Conservation (phyloP, 2,113 vertebrate genomes). For the Hyperopisus bebe region DNA sequence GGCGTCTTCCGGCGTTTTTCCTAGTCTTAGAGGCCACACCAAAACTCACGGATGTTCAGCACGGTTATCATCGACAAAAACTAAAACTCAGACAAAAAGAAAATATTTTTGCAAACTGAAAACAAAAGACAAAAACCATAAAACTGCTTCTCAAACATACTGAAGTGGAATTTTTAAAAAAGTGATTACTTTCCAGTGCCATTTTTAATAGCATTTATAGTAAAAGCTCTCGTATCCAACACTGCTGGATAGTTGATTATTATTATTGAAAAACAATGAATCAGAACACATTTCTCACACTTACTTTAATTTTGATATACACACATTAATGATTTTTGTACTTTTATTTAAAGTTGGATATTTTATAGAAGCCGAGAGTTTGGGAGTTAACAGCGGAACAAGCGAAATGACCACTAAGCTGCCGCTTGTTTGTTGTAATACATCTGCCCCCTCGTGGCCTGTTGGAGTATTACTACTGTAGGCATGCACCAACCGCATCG, state of each 20-base stretch:
- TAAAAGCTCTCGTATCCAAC: neutral
- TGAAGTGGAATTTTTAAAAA: neutral
- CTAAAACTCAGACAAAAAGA: neutral
- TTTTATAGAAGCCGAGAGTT: neutral
- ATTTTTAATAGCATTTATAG: neutral
- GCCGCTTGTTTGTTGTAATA: too few species aligned
- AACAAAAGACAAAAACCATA: neutral
- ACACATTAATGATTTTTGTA: neutral
- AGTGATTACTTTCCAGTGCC: neutral
- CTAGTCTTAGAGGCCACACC: neutral
- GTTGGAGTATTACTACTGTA: too few species aligned
- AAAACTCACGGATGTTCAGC: neutral
- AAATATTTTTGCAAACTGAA: neutral
- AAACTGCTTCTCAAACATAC: neutral
- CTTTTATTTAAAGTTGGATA: neutral
- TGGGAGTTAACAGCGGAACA: neutral
- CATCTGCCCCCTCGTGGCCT: too few species aligned
- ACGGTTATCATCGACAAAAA: neutral
- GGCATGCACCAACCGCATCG: too few species aligned
- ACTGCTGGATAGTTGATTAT: neutral
- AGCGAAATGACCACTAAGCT: neutral
- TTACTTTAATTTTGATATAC: neutral
- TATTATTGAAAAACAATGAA: neutral
- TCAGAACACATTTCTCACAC: neutral
- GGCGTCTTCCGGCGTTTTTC: too few species aligned